phyloP scores from a whole-genome alignment of 2,888 invertebrate genomes.

The Sinodicranocentrus sp. region DNA sequence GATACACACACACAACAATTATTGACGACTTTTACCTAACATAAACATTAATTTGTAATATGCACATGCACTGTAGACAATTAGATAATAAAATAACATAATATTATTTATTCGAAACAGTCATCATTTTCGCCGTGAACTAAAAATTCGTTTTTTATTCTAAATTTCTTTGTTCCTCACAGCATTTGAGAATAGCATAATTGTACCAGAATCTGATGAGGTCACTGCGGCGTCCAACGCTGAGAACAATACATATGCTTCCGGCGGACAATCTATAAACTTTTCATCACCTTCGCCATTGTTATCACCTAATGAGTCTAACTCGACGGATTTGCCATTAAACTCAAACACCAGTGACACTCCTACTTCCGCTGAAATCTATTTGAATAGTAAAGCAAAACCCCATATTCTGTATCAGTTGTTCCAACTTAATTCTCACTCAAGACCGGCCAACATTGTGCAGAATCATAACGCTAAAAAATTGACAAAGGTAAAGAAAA shows the following conservation, averaged over 20 bases:
- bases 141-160: slow-evolving; percentile 38
- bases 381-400: slow-evolving; percentile 12
- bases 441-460: slow-evolving; percentile 45
- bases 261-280: background rate
- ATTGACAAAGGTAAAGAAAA: slow-evolving; percentile 43
- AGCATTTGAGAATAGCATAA: slow-evolving; percentile 60
- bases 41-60: background rate
- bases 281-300: background rate
- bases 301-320: background rate
- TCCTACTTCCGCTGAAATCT: slow-evolving; percentile 39
- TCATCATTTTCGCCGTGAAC: background rate
- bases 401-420: slow-evolving; percentile 48
- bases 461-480: slow-evolving; percentile 42
- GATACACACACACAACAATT: no score
- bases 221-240: background rate
- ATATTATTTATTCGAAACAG: no score
- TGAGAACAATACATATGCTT: slow-evolving; percentile 2
- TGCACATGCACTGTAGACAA: background rate
- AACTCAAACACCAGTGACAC: background rate
- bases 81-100: slow-evolving; percentile 1
- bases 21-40: background rate
- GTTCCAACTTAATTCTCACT: slow-evolving; percentile 49
- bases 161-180: slow-evolving; percentile 20
- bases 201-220: slow-evolving; percentile 50
- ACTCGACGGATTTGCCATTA: background rate